Evolutionary conservation across 2,797 vertebrate genomes (phyloP).

Genomic region (Alauda arvensis): DNA sequence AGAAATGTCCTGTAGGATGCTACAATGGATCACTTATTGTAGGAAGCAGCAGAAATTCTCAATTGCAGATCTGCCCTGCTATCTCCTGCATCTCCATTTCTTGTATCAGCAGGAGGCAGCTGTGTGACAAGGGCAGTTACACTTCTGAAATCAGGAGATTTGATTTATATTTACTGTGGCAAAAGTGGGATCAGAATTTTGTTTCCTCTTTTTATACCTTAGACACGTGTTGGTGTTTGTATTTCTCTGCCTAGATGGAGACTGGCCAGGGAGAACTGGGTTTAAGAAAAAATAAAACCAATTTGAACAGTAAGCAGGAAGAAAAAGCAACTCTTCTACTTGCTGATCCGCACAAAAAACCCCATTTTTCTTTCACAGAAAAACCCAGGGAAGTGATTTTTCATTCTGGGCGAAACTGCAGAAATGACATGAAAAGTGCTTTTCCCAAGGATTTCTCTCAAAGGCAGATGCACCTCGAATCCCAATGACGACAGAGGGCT

Average conservation of each 20-base stretch:
- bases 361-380: not conserved
- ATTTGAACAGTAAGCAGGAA: not conserved
- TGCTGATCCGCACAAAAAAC: not conserved
- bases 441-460: not conserved
- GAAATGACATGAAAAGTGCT: not conserved
- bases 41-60: not conserved
- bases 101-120: not conserved
- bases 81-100: not conserved
- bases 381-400: conserved; percentile 11
- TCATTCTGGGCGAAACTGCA: not conserved
- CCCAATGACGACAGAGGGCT: not conserved
- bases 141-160: not conserved
- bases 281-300: not conserved
- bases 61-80: not conserved
- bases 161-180: not conserved
- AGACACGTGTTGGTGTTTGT: not conserved
- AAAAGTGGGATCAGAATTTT: not conserved
- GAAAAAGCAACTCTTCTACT: not conserved
- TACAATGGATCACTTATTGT: not conserved
- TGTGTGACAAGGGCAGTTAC: accelerated
- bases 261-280: not conserved
- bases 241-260: not conserved
- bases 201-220: not conserved
- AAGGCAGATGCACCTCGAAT: not conserved
- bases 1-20: not conserved